Evolutionary conservation across 2,888 invertebrate genomes (phyloP), one percentile per base, ranked within the genome.

Genomic region (Adelognathus sp.): DNA sequence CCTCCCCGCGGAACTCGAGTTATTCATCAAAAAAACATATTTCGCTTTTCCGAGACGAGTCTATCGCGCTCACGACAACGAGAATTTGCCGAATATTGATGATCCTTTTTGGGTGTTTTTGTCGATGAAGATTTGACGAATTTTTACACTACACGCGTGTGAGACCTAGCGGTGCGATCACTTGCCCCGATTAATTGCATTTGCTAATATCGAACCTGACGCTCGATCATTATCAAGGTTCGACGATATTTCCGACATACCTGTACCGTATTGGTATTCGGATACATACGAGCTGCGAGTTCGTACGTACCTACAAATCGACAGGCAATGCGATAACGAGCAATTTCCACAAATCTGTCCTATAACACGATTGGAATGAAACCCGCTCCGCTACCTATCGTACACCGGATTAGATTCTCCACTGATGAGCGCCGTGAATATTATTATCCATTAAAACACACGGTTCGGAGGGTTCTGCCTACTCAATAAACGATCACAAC

Each of bases 271-370:
- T 27, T 46, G 14, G 21, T 4, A 16, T 27, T 14, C 6, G 24
- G 21, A 36, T 16, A 60, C 6, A 33, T 18, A 9, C 7, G 36
- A 5, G 14, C 39, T 39, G 29, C 31, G 63, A 27, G 16, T 3
- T 36, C 52, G 27, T 54, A 18, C 36, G 16, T 36, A 50, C n/a
- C 21, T 50, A 63, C 33, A 41, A 24, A 27, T 39, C 31, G 18
- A 31, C 41, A 52, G 21, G 69, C 56, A 63, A 56, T 52, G 52
- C 41, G 64, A 39, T 78, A 78, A 78, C 70, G 70, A 78, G 74
- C 78, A 78, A 78, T 78, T 74, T 78, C 74, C 70, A 74, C 58
- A 31, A 46, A 46, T 24, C 36, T 36, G 21, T 46, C 11, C 24
- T 24, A 21, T 3, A 46, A 9, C 46, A 4, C 46, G 21, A 11